phyloP scores from a whole-genome alignment of 1,140 invertebrate genomes.

The Araneus ventricosus region DNA sequence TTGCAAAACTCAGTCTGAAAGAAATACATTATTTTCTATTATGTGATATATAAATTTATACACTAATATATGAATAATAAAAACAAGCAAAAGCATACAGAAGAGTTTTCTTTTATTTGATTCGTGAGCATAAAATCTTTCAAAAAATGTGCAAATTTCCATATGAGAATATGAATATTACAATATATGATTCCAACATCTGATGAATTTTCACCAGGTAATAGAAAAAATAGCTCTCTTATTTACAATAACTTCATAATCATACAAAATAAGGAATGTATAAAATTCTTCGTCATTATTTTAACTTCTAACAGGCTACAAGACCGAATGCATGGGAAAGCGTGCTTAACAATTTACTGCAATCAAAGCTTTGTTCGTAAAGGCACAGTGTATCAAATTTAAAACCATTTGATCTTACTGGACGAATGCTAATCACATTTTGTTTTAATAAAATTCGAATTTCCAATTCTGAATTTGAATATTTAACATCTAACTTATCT shows the following conservation, averaged over 20 bases:
- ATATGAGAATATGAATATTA: constrained; percentile 5
- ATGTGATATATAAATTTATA: not conserved
- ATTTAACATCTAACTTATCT: not conserved
- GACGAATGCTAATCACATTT: not conserved
- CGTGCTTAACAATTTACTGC: not conserved
- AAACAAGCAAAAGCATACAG: not conserved
- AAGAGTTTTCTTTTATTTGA: constrained; percentile 3
- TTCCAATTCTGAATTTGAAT: not conserved
- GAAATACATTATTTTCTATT: no score
- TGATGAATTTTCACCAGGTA: not conserved
- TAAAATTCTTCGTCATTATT: not conserved
- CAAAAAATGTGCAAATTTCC: constrained; percentile 5
- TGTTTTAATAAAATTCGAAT: not conserved
- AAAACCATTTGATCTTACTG: not conserved
- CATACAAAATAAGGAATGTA: not conserved
- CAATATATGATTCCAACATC: not conserved
- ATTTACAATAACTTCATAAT: not conserved
- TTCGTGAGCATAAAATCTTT: not conserved
- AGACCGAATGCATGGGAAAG: not conserved
- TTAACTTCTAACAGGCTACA: not conserved
- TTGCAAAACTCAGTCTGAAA: no score
- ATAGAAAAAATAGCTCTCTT: not conserved
- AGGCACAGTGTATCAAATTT: not conserved
- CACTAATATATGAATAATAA: not conserved
- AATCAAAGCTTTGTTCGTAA: not conserved